phyloP scores from a whole-genome alignment of 2,113 vertebrate species.

The Osmerus eperlanus region DNA sequence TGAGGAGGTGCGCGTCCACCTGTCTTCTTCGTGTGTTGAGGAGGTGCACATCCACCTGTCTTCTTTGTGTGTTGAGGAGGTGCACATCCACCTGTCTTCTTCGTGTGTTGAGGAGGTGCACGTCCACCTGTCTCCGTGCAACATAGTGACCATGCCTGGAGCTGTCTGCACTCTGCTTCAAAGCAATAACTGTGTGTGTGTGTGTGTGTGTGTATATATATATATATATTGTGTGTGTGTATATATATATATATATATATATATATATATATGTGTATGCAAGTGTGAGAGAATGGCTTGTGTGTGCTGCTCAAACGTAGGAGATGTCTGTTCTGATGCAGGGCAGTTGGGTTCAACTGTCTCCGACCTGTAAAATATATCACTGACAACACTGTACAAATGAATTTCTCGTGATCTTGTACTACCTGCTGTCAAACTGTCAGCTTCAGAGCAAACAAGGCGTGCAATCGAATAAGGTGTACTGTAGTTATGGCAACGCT shows the following conservation, averaged over 20 bases:
- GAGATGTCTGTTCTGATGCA: conserved; percentile 39
- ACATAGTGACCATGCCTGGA: conserved; percentile 42
- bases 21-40: conserved; percentile 34
- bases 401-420: conserved; percentile 39
- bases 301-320: conserved; percentile 34
- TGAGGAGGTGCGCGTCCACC: conserved; percentile 23
- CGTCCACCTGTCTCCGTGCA: conserved; percentile 44
- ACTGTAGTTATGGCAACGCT: conserved; percentile 26
- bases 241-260: conserved; percentile 18
- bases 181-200: conserved; percentile 57
- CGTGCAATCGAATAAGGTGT: conserved; percentile 38
- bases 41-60: conserved; percentile 36
- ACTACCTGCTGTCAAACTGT: conserved; percentile 28
- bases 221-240: conserved; percentile 27
- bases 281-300: conserved; percentile 14
- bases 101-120: conserved; percentile 25
- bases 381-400: conserved; percentile 41
- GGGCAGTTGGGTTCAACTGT: conserved; percentile 30
- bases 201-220: conserved; percentile 25
- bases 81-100: conserved; percentile 20
- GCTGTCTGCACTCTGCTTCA: conserved; percentile 38
- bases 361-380: conserved; percentile 10
- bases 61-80: conserved; percentile 35
- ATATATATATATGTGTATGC: conserved; percentile 14
- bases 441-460: conserved; percentile 29